phyloP scores from a whole-genome alignment of 2,113 vertebrate species.

The Hippopotamus amphibius region DNA sequence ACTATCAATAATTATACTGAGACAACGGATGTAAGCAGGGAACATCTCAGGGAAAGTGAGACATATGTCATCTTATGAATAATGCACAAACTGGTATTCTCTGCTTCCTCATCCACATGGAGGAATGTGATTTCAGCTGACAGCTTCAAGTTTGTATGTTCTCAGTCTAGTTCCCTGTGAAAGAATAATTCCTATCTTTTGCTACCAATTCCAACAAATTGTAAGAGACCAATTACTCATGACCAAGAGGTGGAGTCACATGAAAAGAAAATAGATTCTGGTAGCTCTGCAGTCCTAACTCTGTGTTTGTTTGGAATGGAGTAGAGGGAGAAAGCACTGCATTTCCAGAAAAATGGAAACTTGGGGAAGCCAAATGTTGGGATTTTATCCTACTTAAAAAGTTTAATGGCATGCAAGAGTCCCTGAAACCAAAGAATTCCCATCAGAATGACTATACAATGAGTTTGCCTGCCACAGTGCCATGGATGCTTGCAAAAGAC shows the following conservation, averaged over 20 bases:
- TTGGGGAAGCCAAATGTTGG: background rate
- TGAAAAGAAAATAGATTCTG: background rate
- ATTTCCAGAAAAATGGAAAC: background rate
- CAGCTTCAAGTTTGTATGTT: background rate
- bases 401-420: background rate
- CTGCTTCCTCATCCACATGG: background rate
- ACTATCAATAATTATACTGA: background rate
- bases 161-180: background rate
- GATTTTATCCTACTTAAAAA: background rate
- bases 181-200: constrained; percentile 49
- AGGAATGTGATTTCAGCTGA: background rate
- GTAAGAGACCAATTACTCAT: background rate
- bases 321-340: background rate
- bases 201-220: background rate
- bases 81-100: background rate
- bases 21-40: background rate
- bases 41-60: background rate
- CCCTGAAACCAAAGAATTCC: background rate
- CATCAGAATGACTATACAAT: background rate
- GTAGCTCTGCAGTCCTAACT: background rate
- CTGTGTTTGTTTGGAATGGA: background rate
- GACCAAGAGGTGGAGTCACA: background rate
- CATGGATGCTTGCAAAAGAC: background rate
- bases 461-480: background rate
- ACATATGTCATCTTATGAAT: background rate